Conservation (phyloP, 2,113 vertebrate genomes). For the Thalassoma bifasciatum region DNA sequence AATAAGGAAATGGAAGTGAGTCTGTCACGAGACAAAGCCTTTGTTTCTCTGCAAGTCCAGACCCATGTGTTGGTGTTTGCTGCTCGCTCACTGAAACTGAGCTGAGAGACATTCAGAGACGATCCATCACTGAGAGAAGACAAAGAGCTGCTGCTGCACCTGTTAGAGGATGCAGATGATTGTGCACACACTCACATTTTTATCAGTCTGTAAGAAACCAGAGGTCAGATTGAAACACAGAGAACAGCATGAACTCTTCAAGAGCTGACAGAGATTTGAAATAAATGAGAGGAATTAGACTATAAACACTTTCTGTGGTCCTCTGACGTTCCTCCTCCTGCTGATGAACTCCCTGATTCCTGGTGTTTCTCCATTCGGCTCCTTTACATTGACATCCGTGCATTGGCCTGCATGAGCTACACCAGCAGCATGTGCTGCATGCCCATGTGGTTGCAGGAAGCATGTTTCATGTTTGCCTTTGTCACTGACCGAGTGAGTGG, state of each 20-base stretch:
- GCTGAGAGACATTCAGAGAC: background rate
- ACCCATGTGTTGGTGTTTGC: constrained; percentile 73
- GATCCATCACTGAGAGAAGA: too few relatives aligned
- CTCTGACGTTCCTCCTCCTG: too few relatives aligned
- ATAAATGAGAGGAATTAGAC: too few relatives aligned
- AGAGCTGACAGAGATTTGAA: too few relatives aligned
- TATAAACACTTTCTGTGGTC: too few relatives aligned
- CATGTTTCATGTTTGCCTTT: constrained; percentile 78
- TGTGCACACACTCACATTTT: too few relatives aligned
- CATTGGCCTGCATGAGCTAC: constrained; percentile 34
- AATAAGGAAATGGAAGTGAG: constrained; percentile 86
- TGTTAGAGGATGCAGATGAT: background rate
- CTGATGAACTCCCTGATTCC: too few relatives aligned
- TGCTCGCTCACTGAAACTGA: constrained; percentile 14
- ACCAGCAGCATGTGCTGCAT: constrained; percentile 36
- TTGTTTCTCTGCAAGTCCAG: constrained; percentile 75
- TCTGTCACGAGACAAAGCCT: constrained; percentile 80
- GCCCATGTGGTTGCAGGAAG: constrained; percentile 70
- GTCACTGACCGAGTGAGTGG: background rate
- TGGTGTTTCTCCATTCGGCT: constrained; percentile 28
- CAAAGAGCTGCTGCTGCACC: constrained; percentile 5
- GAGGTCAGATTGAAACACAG: background rate
- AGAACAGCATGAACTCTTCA: too few relatives aligned
- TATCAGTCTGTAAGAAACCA: background rate
- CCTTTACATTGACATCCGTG: constrained; percentile 61